Evolutionary conservation across 2,888 invertebrate genomes (phyloP).

Genomic region (Zhuqinia jingwanae): DNA sequence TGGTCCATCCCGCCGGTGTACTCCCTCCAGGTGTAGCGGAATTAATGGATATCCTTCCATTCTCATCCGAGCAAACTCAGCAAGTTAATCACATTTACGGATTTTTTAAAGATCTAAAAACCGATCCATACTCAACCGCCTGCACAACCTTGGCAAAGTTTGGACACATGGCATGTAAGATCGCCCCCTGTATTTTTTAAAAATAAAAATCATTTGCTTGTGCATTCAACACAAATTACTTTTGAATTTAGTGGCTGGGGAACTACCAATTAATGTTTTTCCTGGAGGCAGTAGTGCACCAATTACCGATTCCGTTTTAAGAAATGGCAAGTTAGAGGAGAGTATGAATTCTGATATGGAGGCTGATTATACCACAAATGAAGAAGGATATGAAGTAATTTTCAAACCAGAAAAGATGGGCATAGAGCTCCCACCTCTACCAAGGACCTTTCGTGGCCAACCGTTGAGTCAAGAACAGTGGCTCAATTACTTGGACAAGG

Average conservation of each 20-base stretch:
- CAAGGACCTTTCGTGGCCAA: constrained; percentile 86
- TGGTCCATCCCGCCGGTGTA: constrained; percentile 45
- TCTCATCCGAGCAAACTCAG: constrained; percentile 74
- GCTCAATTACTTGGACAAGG: constrained; percentile 89
- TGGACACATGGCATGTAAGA: constrained; percentile 76
- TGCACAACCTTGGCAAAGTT: constrained; percentile 76
- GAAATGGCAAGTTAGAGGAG: constrained; percentile 56
- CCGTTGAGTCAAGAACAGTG: constrained; percentile 91
- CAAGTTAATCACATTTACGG: constrained; percentile 73
- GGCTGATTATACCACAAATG: constrained; percentile 82
- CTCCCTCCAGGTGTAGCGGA: constrained; percentile 72
- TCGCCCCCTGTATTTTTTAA: background rate
- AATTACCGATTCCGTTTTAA: constrained; percentile 53
- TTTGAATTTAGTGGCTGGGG: constrained; percentile 69
- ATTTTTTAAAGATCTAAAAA: constrained; percentile 77
- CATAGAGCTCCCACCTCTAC: constrained; percentile 87
- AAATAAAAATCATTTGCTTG: background rate
- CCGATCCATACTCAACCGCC: constrained; percentile 76
- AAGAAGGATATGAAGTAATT: constrained; percentile 88
- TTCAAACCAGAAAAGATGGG: constrained; percentile 82
- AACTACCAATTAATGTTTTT: constrained; percentile 79
- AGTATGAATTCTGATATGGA: constrained; percentile 79
- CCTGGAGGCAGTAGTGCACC: constrained; percentile 49
- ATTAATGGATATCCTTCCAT: constrained; percentile 58
- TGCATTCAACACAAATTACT: background rate